phyloP scores from a whole-genome alignment of 2,113 vertebrate genomes.

The Sorex araneus region DNA sequence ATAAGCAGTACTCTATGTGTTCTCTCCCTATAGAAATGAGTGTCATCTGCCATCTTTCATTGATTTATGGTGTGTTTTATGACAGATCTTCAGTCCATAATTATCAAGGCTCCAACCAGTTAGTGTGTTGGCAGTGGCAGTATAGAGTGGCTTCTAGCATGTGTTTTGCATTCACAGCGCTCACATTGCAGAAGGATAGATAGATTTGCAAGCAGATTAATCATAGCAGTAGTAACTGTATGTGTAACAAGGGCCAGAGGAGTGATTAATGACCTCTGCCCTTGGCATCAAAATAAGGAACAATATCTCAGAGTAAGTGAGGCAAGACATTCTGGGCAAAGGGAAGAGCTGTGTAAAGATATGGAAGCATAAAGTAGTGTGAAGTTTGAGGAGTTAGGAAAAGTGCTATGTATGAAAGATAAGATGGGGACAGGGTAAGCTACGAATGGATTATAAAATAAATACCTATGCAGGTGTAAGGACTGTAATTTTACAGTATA shows the following conservation, averaged over 20 bases:
- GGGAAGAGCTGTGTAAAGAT: background rate
- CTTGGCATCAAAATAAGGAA: constrained; percentile 1
- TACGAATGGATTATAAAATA: background rate
- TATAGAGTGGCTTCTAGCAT: background rate
- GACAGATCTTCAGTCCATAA: background rate
- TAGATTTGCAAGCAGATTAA: background rate
- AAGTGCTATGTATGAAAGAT: background rate
- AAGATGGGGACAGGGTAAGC: background rate
- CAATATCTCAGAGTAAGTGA: background rate
- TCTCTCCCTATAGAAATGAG: background rate
- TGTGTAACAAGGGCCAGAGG: background rate
- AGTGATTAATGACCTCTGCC: background rate
- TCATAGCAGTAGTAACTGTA: background rate
- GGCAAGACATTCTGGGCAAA: background rate
- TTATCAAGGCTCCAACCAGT: background rate
- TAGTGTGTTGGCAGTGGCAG: background rate
- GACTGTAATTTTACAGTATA: background rate
- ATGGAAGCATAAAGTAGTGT: background rate
- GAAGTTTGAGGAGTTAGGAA: background rate
- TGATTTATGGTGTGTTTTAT: background rate
- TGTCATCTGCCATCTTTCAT: background rate
- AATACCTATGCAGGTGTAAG: background rate
- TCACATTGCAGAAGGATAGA: background rate
- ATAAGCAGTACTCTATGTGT: background rate
- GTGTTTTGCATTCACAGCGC: background rate